Evolutionary conservation across 2,113 vertebrate species (phyloP), one percentile per base, ranked within the genome.

Genomic region (Sitta europaea): DNA sequence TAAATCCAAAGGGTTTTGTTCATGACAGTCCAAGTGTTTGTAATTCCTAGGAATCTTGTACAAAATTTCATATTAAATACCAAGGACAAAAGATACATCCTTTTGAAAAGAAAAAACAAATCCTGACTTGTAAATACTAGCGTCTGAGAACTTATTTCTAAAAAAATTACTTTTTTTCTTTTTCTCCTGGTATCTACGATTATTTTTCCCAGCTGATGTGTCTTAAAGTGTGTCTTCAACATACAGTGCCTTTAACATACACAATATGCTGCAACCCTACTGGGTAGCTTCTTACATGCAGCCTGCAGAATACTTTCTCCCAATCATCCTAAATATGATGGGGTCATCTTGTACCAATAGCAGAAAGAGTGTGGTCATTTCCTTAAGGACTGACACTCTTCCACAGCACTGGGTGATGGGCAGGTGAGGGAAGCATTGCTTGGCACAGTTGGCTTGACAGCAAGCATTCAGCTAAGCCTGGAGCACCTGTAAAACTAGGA

Each of bases 11-110:
- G 71, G 88, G 84, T 70, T 84, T 83, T 79, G 45, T 76, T 90
- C 65, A 36, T 82, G 86, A 96, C 84, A 92, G 74, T 81, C 84
- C 50, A 61, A 85, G 45, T 93, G 42, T 86, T 86, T 93, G 86
- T 58, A 93, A 94, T 96, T 93, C 86, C 81, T 94, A 90, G 95
- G 95, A 96, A 92, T 91, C 72, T 84, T 85, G 63, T 97, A 95
- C 71, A 92, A 94, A 97, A 83, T 77, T 84, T 90, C 63, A 70
- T 93, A 95, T 57, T 89, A 92, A 96, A 94, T 88, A 94, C 75
- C 73, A 93, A 96, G 96, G 94, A 97, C 50, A 92, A 82, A 95
- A 92, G 89, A 74, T 43, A 82, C 86, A 88, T 77, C 90, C 29
- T 89, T 83, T 92, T 86, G 72, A 95, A 95, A 94, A 87, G 58